Conservation (phyloP, 2,888 invertebrate species). For the Epistrophe grossulariae region DNA sequence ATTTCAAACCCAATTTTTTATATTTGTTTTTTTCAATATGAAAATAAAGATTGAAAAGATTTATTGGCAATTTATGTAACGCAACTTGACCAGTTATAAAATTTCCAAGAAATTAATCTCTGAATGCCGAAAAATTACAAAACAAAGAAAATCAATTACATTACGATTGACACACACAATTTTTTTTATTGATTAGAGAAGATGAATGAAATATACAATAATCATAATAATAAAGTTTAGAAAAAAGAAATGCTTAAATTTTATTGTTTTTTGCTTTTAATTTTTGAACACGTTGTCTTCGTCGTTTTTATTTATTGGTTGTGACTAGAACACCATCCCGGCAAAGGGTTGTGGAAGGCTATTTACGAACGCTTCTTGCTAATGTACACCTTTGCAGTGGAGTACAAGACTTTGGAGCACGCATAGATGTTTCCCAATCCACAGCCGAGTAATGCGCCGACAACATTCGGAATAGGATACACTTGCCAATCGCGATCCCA, state of each 20-base stretch:
- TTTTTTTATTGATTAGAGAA: slow-evolving; percentile 36
- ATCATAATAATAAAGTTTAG: slow-evolving; percentile 67
- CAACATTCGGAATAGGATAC: slow-evolving; percentile 88
- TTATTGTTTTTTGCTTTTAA: slow-evolving; percentile 59
- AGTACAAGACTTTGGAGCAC: slow-evolving; percentile 81
- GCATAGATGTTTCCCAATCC: slow-evolving; percentile 84
- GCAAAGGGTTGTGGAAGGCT: slow-evolving; percentile 29
- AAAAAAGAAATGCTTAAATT: slow-evolving; percentile 71
- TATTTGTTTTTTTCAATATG: too few species aligned
- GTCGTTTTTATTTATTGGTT: slow-evolving; percentile 41
- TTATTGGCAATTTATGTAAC: too few species aligned
- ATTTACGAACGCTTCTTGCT: slow-evolving; percentile 80
- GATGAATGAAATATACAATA: slow-evolving; percentile 40
- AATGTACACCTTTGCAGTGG: slow-evolving; percentile 81
- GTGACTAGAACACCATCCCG: slow-evolving; percentile 64
- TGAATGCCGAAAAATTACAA: neutral
- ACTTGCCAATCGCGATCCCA: slow-evolving; percentile 94
- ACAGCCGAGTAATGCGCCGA: slow-evolving; percentile 87
- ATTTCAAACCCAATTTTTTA: too few species aligned
- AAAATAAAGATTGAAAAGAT: too few species aligned
- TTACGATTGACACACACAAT: slow-evolving; percentile 35
- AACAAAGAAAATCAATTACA: neutral
- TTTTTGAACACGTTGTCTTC: slow-evolving; percentile 61
- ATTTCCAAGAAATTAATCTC: neutral
- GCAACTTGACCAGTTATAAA: too few species aligned